Base-by-base conservation (phyloP, 2,888 invertebrate genomes). In the Acholoe squamosa region DNA sequence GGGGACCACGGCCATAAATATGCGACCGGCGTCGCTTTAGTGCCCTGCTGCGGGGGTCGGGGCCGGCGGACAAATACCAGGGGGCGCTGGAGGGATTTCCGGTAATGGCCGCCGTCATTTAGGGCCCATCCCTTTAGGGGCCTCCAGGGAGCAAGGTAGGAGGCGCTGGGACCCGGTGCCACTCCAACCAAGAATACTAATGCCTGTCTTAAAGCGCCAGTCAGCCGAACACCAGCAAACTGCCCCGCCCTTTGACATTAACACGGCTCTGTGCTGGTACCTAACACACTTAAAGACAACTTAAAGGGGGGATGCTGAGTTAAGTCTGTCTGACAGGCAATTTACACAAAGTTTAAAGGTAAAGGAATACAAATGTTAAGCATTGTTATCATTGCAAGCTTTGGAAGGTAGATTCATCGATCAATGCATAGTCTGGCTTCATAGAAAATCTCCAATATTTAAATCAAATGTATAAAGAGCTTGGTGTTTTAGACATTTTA, bases 41-140 rank as follows among this genome's bases (percentile, higher is more conserved):
- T 84, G 84, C 51, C 84, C 84, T n/a, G 51, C 51, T 19, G 84
- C 43, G 22, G 84, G 84, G 43, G 34, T 22, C 34, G 43, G 25
- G 22, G n/a, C 84, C 33, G 84, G 22, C 84, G 84, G 51, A 84
- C 84, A 84, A 84, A 84, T 84, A 84, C 84, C 84, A 25, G 84
- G 22, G 84, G 84, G 84, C 84, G 25, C 84, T 77, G 84, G 51
- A 43, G 84, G 84, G 84, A 84, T 84, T 84, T 84, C 84, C 84
- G 51, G 43, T 84, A 84, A 84, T 84, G 84, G 84, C 34, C 84
- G 43, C 22, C 51, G 84, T 84, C 84, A 84, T 84, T 84, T 84
- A 84, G 84, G 84, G 84, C 25, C 84, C 84, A 84, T 84, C 84
- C 84, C 84, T 84, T 84, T 84, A 84, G 84, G 84, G 43, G 84